Conservation (phyloP, 2,888 invertebrate species). For the Zonitis immaculata region DNA sequence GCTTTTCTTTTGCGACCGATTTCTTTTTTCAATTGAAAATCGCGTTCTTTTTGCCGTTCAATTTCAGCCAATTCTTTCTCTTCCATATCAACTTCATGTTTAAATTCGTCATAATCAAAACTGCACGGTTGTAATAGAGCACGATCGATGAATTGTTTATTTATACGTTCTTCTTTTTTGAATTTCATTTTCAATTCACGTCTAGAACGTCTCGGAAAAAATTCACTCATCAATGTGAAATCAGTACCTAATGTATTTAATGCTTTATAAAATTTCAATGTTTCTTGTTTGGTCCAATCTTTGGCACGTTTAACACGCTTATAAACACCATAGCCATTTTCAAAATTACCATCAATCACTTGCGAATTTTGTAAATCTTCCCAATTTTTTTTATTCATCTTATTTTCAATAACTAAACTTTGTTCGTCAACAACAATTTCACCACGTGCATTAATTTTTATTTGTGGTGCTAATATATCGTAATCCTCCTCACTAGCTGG, state of each 20-base stretch:
- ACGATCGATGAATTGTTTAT: constrained; percentile 68
- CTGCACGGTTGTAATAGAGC: constrained; percentile 65
- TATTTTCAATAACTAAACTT: constrained; percentile 76
- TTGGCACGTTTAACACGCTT: constrained; percentile 63
- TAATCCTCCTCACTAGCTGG: constrained; percentile 37
- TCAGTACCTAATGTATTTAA: constrained; percentile 88
- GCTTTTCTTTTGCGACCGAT: constrained; percentile 16
- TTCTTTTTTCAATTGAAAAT: constrained; percentile 25
- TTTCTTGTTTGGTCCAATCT: constrained; percentile 75
- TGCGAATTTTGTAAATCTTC: constrained; percentile 61
- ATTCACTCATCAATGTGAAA: constrained; percentile 80
- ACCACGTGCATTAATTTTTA: constrained; percentile 82
- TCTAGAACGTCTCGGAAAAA: constrained; percentile 73
- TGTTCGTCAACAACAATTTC: constrained; percentile 81
- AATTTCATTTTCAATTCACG: constrained; percentile 87
- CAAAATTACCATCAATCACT: constrained; percentile 59
- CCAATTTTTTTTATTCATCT: constrained; percentile 57
- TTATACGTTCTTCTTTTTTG: constrained; percentile 82
- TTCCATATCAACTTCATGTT: constrained; percentile 54
- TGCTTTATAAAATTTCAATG: constrained; percentile 86
- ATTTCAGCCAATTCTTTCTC: constrained; percentile 45
- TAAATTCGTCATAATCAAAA: constrained; percentile 62
- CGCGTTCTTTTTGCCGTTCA: constrained; percentile 28
- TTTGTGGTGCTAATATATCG: constrained; percentile 70
- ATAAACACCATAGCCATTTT: constrained; percentile 58